phyloP scores from a whole-genome alignment of 64 coral and sea anemone species.

The Cladopsammia gracilis region DNA sequence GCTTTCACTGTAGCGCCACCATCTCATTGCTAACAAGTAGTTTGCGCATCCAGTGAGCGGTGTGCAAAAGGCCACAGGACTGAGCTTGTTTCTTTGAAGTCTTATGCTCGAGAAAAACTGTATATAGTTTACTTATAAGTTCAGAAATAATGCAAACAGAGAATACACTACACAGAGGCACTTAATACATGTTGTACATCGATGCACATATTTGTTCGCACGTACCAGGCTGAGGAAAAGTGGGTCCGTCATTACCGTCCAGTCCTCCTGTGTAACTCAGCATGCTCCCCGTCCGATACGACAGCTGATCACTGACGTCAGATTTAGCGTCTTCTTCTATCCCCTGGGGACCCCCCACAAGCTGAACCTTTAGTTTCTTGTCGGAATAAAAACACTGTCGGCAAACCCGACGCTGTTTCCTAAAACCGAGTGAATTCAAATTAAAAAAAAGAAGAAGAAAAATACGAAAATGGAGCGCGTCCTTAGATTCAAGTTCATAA shows the following conservation, averaged over 20 bases:
- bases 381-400: constrained; percentile 23
- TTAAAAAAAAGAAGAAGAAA: not conserved
- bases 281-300: not conserved
- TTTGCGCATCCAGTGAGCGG: no score
- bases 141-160: no score
- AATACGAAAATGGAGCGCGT: not conserved
- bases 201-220: not conserved
- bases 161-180: no score
- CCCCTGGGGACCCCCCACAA: not conserved
- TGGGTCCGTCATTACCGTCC: not conserved
- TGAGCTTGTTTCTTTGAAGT: no score
- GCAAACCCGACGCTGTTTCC: constrained; percentile 72
- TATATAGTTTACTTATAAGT: no score
- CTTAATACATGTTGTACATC: no score
- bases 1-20: no score
- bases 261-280: constrained; percentile 1
- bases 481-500: no score
- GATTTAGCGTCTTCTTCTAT: constrained; percentile 43
- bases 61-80: no score
- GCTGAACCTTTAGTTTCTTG: constrained; percentile 29
- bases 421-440: not conserved
- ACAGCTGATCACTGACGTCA: constrained; percentile 35
- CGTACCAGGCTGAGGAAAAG: not conserved
- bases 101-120: no score
- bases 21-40: no score